Evolutionary conservation across 2,113 vertebrate species (phyloP), one percentile per base, ranked within the genome.

Genomic region (Eulacestoma nigropectus): DNA sequence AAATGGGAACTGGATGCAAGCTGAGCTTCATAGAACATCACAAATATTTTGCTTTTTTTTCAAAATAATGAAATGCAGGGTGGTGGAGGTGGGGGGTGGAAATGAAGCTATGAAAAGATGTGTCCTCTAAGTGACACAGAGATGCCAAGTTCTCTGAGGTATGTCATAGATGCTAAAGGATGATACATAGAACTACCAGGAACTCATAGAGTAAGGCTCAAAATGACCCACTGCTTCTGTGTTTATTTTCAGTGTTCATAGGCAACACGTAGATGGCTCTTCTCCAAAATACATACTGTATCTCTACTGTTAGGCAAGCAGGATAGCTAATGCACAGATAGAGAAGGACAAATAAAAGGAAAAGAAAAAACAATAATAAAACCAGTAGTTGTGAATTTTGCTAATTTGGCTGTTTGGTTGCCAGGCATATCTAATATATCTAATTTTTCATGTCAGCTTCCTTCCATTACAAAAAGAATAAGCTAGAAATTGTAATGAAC

Each of bases 221-320:
- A 55, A 80, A 88, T 33, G 10, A 37, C 4, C 7, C 42, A 18
- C 7, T 29, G 25, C 16, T 53, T 84, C 27, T 53, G 6, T 60
- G 10, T 15, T 30, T 78, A 2, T 47, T 64, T 91, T 64, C 37
- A 23, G 13, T 56, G 11, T 84, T 49, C 17, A 20, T 11, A 63
- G 17, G 3, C 56, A 47, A 62, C 9, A 62, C 0, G 0, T 46
- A 33, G 6, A 25, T 75, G 35, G 6, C 19, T 83, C 5, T 41
- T 84, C 13, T 29, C 32, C 26, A 74, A 30, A 17, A 49, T 27
- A 37, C 6, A 12, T 9, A 9, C 16, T 42, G 2, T 22, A 14
- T 18, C 9, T 87, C 26, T 53, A 6, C 13, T 80, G 9, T n/a
- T 46, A 46, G 29, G 10, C 30, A 65, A 94, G 26, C 19, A 65